phyloP scores from a whole-genome alignment of 1,140 invertebrate genomes.

The Periplaneta americana region DNA sequence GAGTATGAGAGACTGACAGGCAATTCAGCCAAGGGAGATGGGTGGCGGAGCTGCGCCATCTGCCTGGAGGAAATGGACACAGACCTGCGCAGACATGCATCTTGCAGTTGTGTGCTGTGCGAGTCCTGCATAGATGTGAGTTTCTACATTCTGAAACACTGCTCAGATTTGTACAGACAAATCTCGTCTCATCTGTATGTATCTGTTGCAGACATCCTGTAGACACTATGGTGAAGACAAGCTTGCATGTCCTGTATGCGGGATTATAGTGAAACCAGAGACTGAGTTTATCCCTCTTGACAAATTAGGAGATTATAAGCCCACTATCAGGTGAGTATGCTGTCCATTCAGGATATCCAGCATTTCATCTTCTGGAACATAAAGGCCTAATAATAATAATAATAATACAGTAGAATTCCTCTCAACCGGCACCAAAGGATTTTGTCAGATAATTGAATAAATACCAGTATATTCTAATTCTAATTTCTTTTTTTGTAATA shows the following conservation, averaged over 20 bases:
- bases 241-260: constrained; percentile 49
- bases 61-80: constrained; percentile 56
- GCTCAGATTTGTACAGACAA: background rate
- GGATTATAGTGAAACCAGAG: constrained; percentile 37
- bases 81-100: constrained; percentile 48
- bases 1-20: background rate
- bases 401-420: no score
- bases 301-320: constrained; percentile 33
- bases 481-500: no score
- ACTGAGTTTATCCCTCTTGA: constrained; percentile 43
- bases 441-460: no score
- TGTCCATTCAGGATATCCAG: no score
- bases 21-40: background rate
- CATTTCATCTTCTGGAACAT: no score
- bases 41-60: constrained; percentile 45
- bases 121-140: constrained; percentile 54
- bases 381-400: no score
- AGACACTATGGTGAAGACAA: constrained; percentile 40
- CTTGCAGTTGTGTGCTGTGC: constrained; percentile 54
- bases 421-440: no score
- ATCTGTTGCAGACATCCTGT: constrained; percentile 38
- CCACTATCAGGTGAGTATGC: constrained; percentile 29
- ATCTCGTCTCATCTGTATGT: no score
- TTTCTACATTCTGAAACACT: constrained; percentile 6
- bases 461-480: no score